Base-by-base conservation (phyloP, 2,113 vertebrate genomes). In the Campylomormyrus tamandua region DNA sequence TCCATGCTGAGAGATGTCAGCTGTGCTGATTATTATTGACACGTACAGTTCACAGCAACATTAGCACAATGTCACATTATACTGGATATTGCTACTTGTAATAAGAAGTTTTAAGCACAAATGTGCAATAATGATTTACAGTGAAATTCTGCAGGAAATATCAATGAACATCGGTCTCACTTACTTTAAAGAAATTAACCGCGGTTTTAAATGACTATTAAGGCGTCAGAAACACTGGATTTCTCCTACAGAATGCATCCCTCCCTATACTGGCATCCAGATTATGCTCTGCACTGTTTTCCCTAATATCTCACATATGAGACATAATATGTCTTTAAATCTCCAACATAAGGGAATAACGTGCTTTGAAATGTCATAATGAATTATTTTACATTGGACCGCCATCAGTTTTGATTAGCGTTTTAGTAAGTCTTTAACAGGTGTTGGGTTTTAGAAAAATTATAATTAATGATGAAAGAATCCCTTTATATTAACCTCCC, bases 401-500 rank as follows among this genome's bases (percentile, higher is more conserved):
- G 92, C 96, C 89, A 94, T 96, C 96, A 96, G 92, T 93, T 96
- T 96, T 95, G 92, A 96, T 96, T 96, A 96, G 93, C 27, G 88
- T 91, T 93, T 92, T 89, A 95, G 94, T 96, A 95, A 92, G 92
- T 96, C 95, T 96, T 96, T 94, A 93, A 93, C 89, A 92, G 92
- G 91, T 90, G 91, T 94, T 94, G 92, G 91, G 95, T 95, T 93
- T 96, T 93, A 95, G 94, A 96, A 94, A 96, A 96, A 96, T 96
- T 94, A 95, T 96, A 96, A 96, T 96, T 96, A 96, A 96, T 96
- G 96, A 96, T 95, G 92, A 95, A 94, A 95, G 96, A 95, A 96
- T 96, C 96, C 95, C 94, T 94, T 92, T 92, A 95, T 94, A 96
- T 96, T 96, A 96, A 96, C 96, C 96, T 92, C 95, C 93, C 93